A percentile compares a stretch with the other conserved stretches of the same genome.
Evolutionary conservation across 2,888 invertebrate genomes (phyloP).

Genomic region (Syrista parreyssii): DNA sequence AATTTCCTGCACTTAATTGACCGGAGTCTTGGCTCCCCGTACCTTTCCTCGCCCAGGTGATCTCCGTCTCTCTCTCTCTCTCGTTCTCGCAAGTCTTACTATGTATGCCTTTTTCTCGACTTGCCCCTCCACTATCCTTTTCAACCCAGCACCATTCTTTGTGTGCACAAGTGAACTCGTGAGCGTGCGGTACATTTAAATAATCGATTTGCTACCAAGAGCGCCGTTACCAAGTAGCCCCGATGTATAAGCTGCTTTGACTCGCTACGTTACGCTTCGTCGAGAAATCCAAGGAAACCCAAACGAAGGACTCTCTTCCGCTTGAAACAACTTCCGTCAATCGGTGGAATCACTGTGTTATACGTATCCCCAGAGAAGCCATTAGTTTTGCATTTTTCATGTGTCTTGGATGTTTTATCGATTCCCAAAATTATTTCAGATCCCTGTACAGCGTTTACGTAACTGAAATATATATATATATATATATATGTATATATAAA

Average conservation of each 20-base stretch:
- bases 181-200: constrained; percentile 35
- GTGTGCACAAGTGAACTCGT: constrained; percentile 31
- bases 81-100: constrained; percentile 23
- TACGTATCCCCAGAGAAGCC: background rate
- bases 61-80: background rate
- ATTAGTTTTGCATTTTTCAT: background rate
- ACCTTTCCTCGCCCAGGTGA: constrained; percentile 15
- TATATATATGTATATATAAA: no score
- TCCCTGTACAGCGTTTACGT: background rate
- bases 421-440: background rate
- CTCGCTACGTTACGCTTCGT: background rate
- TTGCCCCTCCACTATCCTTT: constrained; percentile 21
- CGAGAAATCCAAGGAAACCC: background rate
- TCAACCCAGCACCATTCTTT: constrained; percentile 28
- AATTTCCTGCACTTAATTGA: constrained; percentile 67
- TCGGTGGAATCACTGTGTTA: background rate
- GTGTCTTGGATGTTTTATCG: background rate
- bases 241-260: background rate
- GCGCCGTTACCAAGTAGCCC: constrained; percentile 9
- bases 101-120: constrained; percentile 10
- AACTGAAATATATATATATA: background rate
- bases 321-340: background rate
- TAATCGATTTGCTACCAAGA: constrained; percentile 41
- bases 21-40: constrained; percentile 60
- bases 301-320: background rate